phyloP scores from a whole-genome alignment of 2,113 vertebrate species.

The Alligator mississippiensis region DNA sequence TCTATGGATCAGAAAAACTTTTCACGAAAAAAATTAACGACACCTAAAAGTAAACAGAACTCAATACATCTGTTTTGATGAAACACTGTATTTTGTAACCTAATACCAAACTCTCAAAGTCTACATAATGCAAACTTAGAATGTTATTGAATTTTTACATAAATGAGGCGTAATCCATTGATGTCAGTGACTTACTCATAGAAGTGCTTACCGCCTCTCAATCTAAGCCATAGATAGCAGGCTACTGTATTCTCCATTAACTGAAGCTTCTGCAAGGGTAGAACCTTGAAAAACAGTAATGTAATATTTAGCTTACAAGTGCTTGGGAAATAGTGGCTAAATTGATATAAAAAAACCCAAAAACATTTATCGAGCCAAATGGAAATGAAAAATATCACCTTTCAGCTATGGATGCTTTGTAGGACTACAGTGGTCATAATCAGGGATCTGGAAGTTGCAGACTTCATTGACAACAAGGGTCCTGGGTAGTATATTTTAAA shows the following conservation, averaged over 20 bases:
- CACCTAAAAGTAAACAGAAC: background rate
- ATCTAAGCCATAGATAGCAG: background rate
- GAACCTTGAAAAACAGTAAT: accelerated
- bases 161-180: no score
- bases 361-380: background rate
- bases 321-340: background rate
- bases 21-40: no score
- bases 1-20: no score
- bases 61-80: background rate
- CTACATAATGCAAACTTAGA: background rate
- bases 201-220: accelerated
- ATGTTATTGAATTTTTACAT: accelerated
- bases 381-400: background rate
- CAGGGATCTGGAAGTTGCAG: background rate
- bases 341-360: background rate
- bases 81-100: background rate
- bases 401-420: accelerated
- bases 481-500: accelerated
- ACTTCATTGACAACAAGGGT: background rate
- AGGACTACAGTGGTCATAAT: background rate
- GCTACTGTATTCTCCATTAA: background rate
- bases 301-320: background rate
- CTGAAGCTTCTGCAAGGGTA: background rate
- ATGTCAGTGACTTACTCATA: no score
- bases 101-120: background rate